A percentile compares a stretch with the other conserved stretches of the same genome.
Conservation (phyloP, 2,113 vertebrate species). For the Varanus komodoensis region DNA sequence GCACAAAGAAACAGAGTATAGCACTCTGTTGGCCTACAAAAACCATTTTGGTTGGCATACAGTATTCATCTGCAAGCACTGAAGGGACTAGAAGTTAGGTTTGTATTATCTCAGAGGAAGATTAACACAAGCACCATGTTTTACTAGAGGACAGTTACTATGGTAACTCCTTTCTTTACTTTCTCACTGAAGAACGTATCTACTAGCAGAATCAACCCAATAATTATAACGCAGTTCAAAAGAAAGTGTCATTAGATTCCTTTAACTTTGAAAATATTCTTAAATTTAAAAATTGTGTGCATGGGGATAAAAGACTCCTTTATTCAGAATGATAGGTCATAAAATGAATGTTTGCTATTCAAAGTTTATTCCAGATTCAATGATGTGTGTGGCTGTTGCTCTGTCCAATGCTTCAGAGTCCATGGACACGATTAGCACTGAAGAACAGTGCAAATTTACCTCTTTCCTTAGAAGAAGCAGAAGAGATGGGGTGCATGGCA, state of each 20-base stretch:
- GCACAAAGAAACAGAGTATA: constrained; percentile 40
- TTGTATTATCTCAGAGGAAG: constrained; percentile 63
- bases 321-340: not conserved
- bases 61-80: constrained; percentile 62
- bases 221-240: constrained; percentile 44
- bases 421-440: no score
- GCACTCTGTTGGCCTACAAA: constrained; percentile 54
- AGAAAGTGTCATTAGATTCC: not conserved
- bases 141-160: constrained; percentile 67
- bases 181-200: constrained; percentile 40
- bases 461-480: not conserved
- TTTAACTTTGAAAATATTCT: constrained; percentile 14
- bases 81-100: constrained; percentile 65
- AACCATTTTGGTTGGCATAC: constrained; percentile 58
- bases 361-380: not conserved
- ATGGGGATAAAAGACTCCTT: not conserved
- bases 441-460: not conserved
- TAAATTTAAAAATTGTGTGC: not conserved
- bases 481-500: not conserved
- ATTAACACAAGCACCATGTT: constrained; percentile 52
- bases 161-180: constrained; percentile 56
- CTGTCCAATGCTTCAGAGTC: not conserved
- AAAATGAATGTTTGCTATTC: not conserved
- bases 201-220: constrained; percentile 41
- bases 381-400: not conserved